Evolutionary conservation across 2,113 vertebrate genomes (phyloP).

Genomic region (Steatornis caripensis): DNA sequence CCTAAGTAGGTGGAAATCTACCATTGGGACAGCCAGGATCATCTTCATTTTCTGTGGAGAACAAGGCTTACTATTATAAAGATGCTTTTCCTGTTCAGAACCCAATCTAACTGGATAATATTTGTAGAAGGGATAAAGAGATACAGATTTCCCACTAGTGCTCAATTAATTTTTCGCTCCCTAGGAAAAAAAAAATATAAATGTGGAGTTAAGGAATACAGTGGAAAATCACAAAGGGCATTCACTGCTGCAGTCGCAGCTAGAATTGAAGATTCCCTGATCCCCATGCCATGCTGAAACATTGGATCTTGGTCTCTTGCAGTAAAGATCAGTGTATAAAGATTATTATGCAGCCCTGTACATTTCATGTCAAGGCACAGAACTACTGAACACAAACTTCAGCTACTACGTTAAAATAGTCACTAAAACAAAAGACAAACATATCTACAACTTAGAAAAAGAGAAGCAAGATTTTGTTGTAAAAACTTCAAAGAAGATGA

Average conservation of each 20-base stretch:
- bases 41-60: background rate
- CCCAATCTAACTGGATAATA: background rate
- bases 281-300: background rate
- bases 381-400: background rate
- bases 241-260: background rate
- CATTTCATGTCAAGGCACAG: background rate
- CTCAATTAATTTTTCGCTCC: background rate
- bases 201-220: background rate
- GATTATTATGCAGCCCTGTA: background rate
- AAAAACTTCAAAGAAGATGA: background rate
- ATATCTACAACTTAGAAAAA: background rate
- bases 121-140: background rate
- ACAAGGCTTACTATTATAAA: background rate
- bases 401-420: background rate
- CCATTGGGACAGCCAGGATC: background rate
- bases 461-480: background rate
- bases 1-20: background rate
- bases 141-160: background rate
- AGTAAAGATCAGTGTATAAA: background rate
- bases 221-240: background rate
- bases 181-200: background rate
- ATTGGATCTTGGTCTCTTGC: background rate
- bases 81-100: background rate
- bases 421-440: background rate
- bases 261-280: background rate